A percentile compares a stretch with the other conserved stretches of the same genome.
Conservation (phyloP, 2,113 vertebrate species). For the Pleuronectes platessa region DNA sequence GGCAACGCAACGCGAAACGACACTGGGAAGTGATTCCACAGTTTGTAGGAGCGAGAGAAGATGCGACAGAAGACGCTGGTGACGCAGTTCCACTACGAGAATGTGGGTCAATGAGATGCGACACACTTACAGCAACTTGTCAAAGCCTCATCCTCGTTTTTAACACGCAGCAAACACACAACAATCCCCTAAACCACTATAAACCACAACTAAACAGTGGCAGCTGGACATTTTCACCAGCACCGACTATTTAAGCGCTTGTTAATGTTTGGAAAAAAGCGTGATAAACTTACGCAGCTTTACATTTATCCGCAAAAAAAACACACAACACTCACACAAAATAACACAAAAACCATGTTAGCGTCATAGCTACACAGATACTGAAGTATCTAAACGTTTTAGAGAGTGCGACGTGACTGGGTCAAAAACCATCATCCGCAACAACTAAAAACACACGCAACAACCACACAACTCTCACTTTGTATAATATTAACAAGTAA, state of each 20-base stretch:
- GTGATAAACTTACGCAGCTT: no score
- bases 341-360: no score
- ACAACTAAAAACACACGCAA: no score
- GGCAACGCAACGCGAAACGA: neutral
- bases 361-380: no score
- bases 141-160: neutral
- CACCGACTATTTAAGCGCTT: neutral
- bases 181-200: no score
- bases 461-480: no score
- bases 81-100: conserved; percentile 56
- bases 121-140: conserved; percentile 39
- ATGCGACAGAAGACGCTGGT: conserved; percentile 6
- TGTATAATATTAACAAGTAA: no score
- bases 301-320: no score
- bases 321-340: no score
- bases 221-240: rapidly evolving
- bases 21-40: neutral
- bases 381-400: no score
- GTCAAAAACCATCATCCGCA: no score
- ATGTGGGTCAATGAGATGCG: conserved; percentile 74
- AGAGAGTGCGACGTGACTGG: no score
- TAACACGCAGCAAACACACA: neutral
- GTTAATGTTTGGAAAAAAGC: neutral
- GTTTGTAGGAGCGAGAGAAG: neutral
- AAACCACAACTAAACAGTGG: neutral